Conservation (phyloP, 92 coral and sea anemone genomes). For the Zoanthus sansibaricus region DNA sequence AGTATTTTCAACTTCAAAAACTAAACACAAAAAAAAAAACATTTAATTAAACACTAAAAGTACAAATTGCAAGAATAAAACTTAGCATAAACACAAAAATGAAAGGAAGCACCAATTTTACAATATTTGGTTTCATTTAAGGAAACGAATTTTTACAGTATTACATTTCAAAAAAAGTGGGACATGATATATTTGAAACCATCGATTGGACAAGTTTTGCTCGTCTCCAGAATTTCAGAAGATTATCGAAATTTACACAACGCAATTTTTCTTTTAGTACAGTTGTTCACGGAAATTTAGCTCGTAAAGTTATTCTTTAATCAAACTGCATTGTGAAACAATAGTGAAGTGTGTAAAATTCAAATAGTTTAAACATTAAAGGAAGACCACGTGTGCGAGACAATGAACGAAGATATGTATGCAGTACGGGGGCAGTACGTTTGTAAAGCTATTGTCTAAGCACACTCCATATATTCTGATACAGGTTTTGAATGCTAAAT, state of each 20-base stretch:
- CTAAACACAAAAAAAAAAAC: background rate
- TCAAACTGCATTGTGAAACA: conserved; percentile 4
- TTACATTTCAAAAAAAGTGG: background rate
- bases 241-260: background rate
- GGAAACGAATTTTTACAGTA: background rate
- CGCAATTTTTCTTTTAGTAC: background rate
- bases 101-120: background rate
- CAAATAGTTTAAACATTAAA: conserved; percentile 5
- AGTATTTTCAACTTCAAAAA: background rate
- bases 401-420: conserved; percentile 24
- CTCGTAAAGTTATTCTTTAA: background rate
- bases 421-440: conserved; percentile 20
- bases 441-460: background rate
- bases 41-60: background rate
- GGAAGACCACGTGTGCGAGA: conserved; percentile 19
- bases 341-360: conserved; percentile 24
- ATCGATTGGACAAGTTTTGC: background rate
- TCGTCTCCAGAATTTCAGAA: background rate
- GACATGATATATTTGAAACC: background rate
- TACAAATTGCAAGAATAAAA: background rate
- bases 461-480: background rate
- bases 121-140: background rate
- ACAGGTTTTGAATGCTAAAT: background rate
- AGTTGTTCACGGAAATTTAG: background rate
- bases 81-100: background rate